Percentiles rank a stretch among this genome's conserved stretches.
phyloP scores from a whole-genome alignment of 2,113 vertebrate species.

The Natator depressus region DNA sequence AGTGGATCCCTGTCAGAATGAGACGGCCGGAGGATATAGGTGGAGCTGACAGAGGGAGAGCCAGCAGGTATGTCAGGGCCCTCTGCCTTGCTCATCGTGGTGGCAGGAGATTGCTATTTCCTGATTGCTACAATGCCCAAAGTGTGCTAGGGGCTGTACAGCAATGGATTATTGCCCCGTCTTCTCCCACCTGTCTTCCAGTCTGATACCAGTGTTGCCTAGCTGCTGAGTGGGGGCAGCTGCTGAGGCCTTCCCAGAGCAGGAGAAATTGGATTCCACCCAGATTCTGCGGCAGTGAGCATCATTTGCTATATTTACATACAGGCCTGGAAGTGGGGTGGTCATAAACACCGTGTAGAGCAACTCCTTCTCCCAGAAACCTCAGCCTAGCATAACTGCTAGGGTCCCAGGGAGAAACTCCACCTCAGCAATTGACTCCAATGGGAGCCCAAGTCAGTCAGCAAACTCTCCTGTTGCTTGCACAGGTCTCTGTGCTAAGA shows the following conservation, averaged over 20 bases:
- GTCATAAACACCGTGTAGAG: neutral
- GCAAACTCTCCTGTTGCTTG: neutral
- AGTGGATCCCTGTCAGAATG: neutral
- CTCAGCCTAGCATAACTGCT: too few relatives aligned
- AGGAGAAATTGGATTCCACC: neutral
- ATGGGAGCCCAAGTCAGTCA: too few relatives aligned
- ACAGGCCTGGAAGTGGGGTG: neutral
- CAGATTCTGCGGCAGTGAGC: neutral
- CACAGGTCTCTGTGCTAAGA: neutral
- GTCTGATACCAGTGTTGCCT: neutral
- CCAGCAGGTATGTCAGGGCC: neutral
- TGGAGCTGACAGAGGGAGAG: fast-evolving
- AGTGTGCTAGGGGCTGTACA: too few relatives aligned
- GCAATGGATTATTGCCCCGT: neutral
- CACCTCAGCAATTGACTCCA: neutral
- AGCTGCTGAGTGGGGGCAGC: neutral
- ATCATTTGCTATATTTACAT: neutral
- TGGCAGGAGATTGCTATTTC: neutral
- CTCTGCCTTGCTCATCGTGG: neutral
- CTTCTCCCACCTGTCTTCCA: neutral
- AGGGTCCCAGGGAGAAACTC: neutral
- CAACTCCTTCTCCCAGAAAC: neutral
- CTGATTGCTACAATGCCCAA: neutral
- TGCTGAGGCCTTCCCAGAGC: neutral
- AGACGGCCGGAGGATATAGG: neutral